These are phyloP conservation scores for Xestia xanthographa DNA, from an alignment of 2,888 invertebrate species.

Conservation along the genomic window DNA sequence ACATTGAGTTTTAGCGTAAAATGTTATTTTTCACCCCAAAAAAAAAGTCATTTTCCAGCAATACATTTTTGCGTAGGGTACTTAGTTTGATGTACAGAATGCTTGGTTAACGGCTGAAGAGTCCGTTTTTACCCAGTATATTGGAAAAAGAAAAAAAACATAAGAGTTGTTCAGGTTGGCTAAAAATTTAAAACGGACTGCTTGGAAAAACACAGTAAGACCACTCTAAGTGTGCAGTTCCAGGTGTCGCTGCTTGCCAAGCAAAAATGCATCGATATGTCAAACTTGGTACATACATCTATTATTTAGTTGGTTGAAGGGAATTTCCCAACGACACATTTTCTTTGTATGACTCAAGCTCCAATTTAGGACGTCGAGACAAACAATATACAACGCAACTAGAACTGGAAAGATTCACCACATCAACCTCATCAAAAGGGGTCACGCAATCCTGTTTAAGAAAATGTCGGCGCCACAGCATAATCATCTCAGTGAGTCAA, in stretches of 20 bases:
- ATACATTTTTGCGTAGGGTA: too few relatives aligned
- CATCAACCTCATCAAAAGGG: constrained; percentile 47
- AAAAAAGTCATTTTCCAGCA: too few relatives aligned
- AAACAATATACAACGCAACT: constrained; percentile 12
- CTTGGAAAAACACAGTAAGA: too few relatives aligned
- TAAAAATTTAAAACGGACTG: not conserved
- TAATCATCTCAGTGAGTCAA: constrained; percentile 75
- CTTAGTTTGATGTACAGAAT: too few relatives aligned
- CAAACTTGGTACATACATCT: too few relatives aligned
- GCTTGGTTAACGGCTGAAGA: too few relatives aligned
- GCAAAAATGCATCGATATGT: too few relatives aligned
- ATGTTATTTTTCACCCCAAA: too few relatives aligned
- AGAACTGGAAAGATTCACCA: constrained; percentile 15
- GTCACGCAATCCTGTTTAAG: constrained; percentile 65
- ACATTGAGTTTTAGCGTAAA: too few relatives aligned
- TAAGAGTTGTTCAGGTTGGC: not conserved
- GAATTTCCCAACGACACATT: not conserved
- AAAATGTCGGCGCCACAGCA: constrained; percentile 59
- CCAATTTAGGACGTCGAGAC: not conserved
- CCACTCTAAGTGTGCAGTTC: too few relatives aligned
- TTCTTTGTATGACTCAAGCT: constrained; percentile 1
- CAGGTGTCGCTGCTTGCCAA: too few relatives aligned
- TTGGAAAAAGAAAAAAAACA: not conserved
- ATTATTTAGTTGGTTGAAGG: not conserved
- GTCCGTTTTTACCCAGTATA: too few relatives aligned